Percentiles rank a stretch among this genome's conserved stretches.
These are phyloP conservation scores for Mobula birostris DNA, from an alignment of 2,113 vertebrate genomes.

Conservation along the genomic window DNA sequence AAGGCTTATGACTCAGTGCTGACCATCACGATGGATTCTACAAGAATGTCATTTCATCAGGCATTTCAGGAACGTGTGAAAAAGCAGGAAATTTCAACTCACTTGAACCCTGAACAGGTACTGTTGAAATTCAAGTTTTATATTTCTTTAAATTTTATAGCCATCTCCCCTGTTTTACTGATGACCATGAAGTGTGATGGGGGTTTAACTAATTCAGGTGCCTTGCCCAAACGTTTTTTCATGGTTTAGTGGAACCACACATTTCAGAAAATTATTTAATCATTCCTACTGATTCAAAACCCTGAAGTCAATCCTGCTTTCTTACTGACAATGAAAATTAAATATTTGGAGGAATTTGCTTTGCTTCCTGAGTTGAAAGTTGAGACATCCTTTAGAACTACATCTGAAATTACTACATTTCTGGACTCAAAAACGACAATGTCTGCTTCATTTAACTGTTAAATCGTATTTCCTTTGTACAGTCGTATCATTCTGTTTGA, in stretches of 20 bases:
- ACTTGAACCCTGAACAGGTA: constrained; percentile 56
- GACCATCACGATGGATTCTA: constrained; percentile 62
- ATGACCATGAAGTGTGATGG: neutral
- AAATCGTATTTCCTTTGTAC: neutral
- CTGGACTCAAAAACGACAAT: neutral
- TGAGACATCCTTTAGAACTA: neutral
- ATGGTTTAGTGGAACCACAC: neutral
- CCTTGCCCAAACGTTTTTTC: neutral
- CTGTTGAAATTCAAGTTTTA: neutral
- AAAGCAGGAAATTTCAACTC: constrained; percentile 51
- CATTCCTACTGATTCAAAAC: neutral
- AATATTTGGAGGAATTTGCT: neutral
- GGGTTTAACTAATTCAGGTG: neutral
- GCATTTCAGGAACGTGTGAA: constrained; percentile 56
- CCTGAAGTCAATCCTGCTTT: neutral
- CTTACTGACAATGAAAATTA: neutral
- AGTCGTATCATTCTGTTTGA: neutral
- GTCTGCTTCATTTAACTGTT: neutral
- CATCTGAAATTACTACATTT: neutral
- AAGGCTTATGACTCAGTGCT: constrained; percentile 64
- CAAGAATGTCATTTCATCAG: constrained; percentile 53
- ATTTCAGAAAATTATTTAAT: neutral
- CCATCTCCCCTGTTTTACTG: neutral
- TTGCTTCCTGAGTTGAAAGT: neutral
- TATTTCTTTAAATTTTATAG: neutral